A percentile compares a stretch with the other conserved stretches of the same genome.
Conservation (phyloP, 35 echinoderm and acorn worm genomes). For the Apostichopus parvimensis region DNA sequence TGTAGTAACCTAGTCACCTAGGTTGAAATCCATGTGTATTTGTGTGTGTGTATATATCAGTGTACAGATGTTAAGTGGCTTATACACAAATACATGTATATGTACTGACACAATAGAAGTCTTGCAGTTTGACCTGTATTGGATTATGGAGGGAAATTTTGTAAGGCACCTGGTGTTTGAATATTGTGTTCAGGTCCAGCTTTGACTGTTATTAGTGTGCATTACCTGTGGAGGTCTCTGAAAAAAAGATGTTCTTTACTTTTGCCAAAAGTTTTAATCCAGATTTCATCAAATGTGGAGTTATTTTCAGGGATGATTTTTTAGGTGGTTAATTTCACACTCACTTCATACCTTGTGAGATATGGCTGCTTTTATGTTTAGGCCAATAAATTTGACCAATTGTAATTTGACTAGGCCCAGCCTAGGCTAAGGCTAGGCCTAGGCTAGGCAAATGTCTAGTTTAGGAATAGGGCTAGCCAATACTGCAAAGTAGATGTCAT, state of each 20-base stretch:
- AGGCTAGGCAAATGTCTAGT: too few species aligned
- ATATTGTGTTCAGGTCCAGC: too few species aligned
- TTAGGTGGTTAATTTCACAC: neutral
- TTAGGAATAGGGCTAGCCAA: too few species aligned
- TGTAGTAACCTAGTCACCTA: neutral
- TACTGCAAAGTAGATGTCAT: too few species aligned
- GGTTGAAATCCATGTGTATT: neutral
- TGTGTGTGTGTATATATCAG: neutral
- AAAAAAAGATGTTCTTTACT: neutral
- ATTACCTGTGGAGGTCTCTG: too few species aligned
- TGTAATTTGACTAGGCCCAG: too few species aligned
- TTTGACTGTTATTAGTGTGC: too few species aligned
- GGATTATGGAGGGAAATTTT: constrained; percentile 18
- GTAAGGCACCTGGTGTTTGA: neutral
- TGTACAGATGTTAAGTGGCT: neutral
- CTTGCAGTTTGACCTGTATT: neutral
- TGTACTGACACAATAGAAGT: neutral
- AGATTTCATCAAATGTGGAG: constrained; percentile 4
- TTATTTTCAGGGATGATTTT: neutral
- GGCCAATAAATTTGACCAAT: too few species aligned
- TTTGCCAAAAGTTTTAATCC: constrained; percentile 1
- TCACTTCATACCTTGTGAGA: too few species aligned
- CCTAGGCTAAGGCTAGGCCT: too few species aligned
- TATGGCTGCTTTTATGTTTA: too few species aligned
- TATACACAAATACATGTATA: neutral